Evolutionary conservation across 1,140 invertebrate genomes (phyloP), one percentile per base, ranked within the genome.

Genomic region (Drosophila hydei): DNA sequence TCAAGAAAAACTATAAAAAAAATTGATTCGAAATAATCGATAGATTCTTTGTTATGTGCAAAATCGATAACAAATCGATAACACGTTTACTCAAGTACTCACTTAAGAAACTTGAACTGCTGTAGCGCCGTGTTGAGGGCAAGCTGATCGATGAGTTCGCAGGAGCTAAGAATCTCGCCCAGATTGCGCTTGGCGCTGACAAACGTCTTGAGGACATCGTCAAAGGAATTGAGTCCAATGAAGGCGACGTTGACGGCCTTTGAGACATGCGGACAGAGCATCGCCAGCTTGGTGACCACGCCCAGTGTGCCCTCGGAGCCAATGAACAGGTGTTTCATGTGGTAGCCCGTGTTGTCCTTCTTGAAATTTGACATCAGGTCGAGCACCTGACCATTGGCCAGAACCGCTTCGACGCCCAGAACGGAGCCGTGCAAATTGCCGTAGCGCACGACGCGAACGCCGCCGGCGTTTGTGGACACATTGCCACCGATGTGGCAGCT

Each of bases 261-360:
- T 0, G 98, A 96, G 91, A 95, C 93, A 1, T 95, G 93, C 6
- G 97, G 97, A 93, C 98, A 99, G 58, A 97, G 94, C 67, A 99
- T 95, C 0, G 96, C 95, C 18, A 98, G 95, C 93, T 97, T 97
- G 0, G 98, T 99, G 2, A 99, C 95, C 12, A 99, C 91, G 7
- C 99, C 98, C 38, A 99, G 92, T 0, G 98, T 98, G 48, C 99
- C 99, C 93, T 99, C 99, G 0, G 97, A 97, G 9, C 99, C 99
- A 79, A 99, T 98, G 89, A 99, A 99, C 48, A 99, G 91, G 91
- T 99, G 98, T 89, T 99, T 99, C 62, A 99, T 92, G 90, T 99
- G 97, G 91, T 98, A 99, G 0, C 98, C 98, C 0, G 98, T 99
- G 88, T 99, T 99, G 89, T 99, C 98, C 92, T 99, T 99, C 89